Evolutionary conservation across 2,113 vertebrate genomes (phyloP).

Genomic region (crab-eating macaque (Macaca fascicularis)): T2T-MFA8v1.1 NC_088386.1:53615501-53616000

Average conservation of each 20-base stretch:
- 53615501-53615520: not conserved
- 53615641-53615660: not conserved
- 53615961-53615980: not conserved
- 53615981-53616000: not conserved
- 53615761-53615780: not conserved
- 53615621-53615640: not conserved
- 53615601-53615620: conserved; percentile 6
- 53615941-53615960: not conserved
- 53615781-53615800: not conserved
- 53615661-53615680: not conserved
- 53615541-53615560: not conserved
- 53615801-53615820: not conserved
- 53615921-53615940: not conserved
- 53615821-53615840: not conserved
- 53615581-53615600: not conserved
- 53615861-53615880: not conserved
- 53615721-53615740: not conserved
- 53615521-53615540: not conserved
- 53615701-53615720: not conserved
- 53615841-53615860: conserved; percentile 1
- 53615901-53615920: not conserved
- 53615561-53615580: conserved; percentile 31
- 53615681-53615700: not conserved
- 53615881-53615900: not conserved
- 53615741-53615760: not conserved